Conservation (phyloP, 2,113 vertebrate genomes). For the Dasyprocta punctata region DNA sequence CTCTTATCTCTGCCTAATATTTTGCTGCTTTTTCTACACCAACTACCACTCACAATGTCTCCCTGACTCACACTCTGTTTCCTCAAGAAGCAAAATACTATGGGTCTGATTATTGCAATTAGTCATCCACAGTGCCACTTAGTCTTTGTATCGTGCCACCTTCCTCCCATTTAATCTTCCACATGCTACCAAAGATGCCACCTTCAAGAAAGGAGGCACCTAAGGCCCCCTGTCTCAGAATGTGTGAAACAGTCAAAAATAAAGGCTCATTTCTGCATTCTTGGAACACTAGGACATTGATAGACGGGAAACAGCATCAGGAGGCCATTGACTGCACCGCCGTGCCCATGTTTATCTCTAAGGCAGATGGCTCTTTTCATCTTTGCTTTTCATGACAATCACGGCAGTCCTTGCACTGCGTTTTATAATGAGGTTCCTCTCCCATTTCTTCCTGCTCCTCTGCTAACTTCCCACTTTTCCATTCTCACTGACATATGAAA, state of each 20-base stretch:
- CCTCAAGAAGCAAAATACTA: not conserved
- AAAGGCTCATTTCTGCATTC: not conserved
- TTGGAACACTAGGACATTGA: not conserved
- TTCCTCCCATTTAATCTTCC: not conserved
- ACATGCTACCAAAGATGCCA: not conserved
- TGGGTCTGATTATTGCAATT: not conserved
- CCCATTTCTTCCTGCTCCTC: not conserved
- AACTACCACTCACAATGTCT: not conserved
- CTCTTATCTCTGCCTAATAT: not conserved
- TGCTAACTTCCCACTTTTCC: not conserved
- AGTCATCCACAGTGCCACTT: not conserved
- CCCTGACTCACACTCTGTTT: not conserved
- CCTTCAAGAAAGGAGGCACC: not conserved
- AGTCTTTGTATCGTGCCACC: not conserved
- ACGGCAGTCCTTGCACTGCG: not conserved
- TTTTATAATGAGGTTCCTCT: not conserved
- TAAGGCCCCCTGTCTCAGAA: not conserved
- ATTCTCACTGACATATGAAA: not conserved
- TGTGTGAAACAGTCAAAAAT: not conserved
- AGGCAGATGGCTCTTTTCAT: not conserved
- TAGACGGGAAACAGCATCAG: not conserved
- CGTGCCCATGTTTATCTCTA: not conserved
- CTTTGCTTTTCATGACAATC: not conserved
- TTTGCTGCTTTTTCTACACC: not conserved
- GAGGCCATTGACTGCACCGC: not conserved